Base-by-base conservation (phyloP, 2,113 vertebrate species). In the Sialia sialis region DNA sequence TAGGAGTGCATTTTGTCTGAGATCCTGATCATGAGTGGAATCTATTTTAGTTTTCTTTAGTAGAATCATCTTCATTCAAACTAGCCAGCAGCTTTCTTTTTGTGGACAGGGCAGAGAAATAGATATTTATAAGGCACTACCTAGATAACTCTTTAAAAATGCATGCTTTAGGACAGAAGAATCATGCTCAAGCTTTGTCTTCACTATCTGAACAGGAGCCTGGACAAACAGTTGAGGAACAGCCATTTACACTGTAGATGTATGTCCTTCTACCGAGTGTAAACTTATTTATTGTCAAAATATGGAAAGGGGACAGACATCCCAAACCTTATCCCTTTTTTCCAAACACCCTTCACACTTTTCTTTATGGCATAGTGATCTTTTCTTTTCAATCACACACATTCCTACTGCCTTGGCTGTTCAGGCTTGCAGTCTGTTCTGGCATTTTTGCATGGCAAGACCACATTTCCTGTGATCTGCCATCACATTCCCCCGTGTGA, bases 401-500 rank as follows among this genome's bases (percentile, higher is more conserved):
- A 51, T 27, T 20, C 12, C 34, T 76, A 12, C 23, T 52, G 17
- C 32, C 27, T 67, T 62, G 87, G 12, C 11, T 17, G 7, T 48
- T 84, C 16, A 11, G 3, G 8, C 84, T 89, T 84, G 30, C 44
- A 34, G 18, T 36, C 26, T 41, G 4, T 51, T 74, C 11, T 91
- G 39, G 10, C 38, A 41, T 54, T 87, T 87, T 90, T 7, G 4
- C 46, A 16, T 8, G 12, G 12, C 17, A 39, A 77, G 23, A 70
- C 2, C 41, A 25, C 20, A 14, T 52, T 62, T 73, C 39, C 34
- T 55, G n/a, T 51, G 16, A 20, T 67, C 36, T 85, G 19, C 23
- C 18, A 13, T 38, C 46, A 4, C 0, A 0, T 56, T 69, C 23
- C 18, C 70, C 39, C 44, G 9, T 68, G 32, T 20, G n/a, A 58